Base-by-base conservation (phyloP, 2,797 vertebrate species). In the Coregonus sp. region DNA sequence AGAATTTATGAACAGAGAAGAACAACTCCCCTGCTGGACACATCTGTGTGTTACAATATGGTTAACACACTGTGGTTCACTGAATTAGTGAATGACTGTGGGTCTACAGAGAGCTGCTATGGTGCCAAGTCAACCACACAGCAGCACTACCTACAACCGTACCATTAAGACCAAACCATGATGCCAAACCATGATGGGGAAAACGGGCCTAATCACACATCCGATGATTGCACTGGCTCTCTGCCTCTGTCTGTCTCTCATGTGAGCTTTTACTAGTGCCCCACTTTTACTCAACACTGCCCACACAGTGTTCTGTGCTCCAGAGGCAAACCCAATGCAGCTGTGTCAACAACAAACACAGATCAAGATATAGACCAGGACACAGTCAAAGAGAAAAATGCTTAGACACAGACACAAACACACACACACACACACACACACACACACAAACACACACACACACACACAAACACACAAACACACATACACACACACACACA, bases 141-240 rank as follows among this genome's bases (percentile, higher is more conserved):
- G 2, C 9, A 47, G 40, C 40, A 3, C 40, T 11, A 47, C 40
- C 40, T 47, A 47, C 40, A 3, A 47, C 40, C 9, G 11, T 47
- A 47, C 9, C 72, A 82, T 56, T 40, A 63, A 76, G 52, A 74
- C 84, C 80, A 69, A 40, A 82, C 66, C 25, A 75, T 20, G 52
- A 78, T 35, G 84, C 84, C 81, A 89, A 86, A 82, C 86, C 84
- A 76, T 70, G 73, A 82, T 80, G 78, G 72, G 67, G 70, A 75
- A 84, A 83, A 78, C 71, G 70, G 66, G 59, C 75, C 72, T 35
- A 68, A 82, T 84, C 69, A 77, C 81, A 69, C 68, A 73, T 61
- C 72, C 68, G 2, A 77, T 78, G 79, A 72, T 76, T 69, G 77
- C 31, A 4, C 69, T 47, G 47, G 77, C 80, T 75, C 40, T 12